Evolutionary conservation across 2,797 vertebrate genomes (phyloP), one percentile per base, ranked within the genome.

Genomic region (Percopsis omiscomaycus): DNA sequence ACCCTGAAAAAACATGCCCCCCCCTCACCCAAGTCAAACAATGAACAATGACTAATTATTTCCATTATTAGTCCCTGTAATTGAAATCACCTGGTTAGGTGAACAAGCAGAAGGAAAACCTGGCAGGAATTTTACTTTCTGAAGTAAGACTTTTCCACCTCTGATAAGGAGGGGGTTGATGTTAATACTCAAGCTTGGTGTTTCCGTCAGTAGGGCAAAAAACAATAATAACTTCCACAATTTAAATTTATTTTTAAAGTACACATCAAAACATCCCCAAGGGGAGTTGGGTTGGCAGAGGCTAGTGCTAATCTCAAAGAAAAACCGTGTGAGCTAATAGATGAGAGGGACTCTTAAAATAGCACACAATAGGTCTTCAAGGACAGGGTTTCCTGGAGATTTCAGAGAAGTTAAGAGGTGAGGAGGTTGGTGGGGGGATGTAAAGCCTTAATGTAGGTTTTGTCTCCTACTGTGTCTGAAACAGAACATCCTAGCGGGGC

Each of bases 1-100:
- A 48, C 55, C 54, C 52, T 5, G 13, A 64, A 49, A 22, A 57
- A 51, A 55, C 72, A 69, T 48, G 50, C 59, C 44, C 59, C 59
- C 59, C 55, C 68, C 72, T 69, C 65, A 22, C 55, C 61, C 50
- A 27, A 11, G 62, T 64, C 68, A 55, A 79, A 80, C 71, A 85
- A 84, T 81, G 83, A 85, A 86, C 80, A 85, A 29, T 4, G 49
- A 6, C 67, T 80, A 42, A 22, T 22, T 22, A 22, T 22, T 22
- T 22, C 22, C 1, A 22, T 22, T 22, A 22, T 22, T 22, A 22
- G 22, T 22, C 22, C 22, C 22, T 22, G 22, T 22, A 22, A 22
- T 22, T 22, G 1, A 22, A 22, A 22, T 22, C 22, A 22, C 22
- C 22, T 22, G 1, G 22, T 22, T 22, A 22, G 22, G 22, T 22